Evolutionary conservation across 2,888 invertebrate species (phyloP).

Genomic region (Brachyptera risi): DNA sequence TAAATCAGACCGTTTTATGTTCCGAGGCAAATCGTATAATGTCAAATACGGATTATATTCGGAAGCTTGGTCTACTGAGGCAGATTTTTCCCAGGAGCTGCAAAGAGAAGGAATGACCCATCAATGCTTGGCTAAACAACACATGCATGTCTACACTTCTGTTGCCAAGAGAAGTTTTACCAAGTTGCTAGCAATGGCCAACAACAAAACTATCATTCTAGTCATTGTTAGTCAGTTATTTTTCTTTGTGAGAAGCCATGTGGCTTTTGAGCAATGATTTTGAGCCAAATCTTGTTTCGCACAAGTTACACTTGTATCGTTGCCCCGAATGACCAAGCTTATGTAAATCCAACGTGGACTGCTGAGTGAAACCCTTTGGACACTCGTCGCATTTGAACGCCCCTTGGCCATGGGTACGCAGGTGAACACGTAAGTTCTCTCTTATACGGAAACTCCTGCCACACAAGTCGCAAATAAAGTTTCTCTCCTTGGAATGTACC

Average conservation of each 20-base stretch:
- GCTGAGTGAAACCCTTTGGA: conserved; percentile 45
- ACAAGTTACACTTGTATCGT: conserved; percentile 38
- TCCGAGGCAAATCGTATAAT: no score
- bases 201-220: neutral
- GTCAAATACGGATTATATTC: neutral
- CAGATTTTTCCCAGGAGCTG: no score
- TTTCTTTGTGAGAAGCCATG: conserved; percentile 41
- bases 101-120: conserved; percentile 24
- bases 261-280: conserved; percentile 51
- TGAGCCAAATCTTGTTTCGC: conserved; percentile 50
- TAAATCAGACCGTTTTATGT: no score
- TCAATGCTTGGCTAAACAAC: no score
- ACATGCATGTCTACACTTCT: no score
- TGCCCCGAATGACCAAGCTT: conserved; percentile 49
- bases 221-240: neutral
- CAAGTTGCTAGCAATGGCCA: neutral
- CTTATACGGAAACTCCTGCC: conserved; percentile 39
- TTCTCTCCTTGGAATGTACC: conserved; percentile 20
- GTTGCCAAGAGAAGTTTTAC: neutral
- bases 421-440: conserved; percentile 27
- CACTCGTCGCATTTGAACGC: conserved; percentile 41
- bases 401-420: conserved; percentile 21
- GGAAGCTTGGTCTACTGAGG: neutral
- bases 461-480: conserved; percentile 33
- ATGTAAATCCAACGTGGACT: conserved; percentile 44